A percentile compares a stretch with the other conserved stretches of the same genome.
These are phyloP conservation scores for Syndactyla subalaris DNA, from an alignment of 2,797 vertebrate species.

Conservation along the genomic window DNA sequence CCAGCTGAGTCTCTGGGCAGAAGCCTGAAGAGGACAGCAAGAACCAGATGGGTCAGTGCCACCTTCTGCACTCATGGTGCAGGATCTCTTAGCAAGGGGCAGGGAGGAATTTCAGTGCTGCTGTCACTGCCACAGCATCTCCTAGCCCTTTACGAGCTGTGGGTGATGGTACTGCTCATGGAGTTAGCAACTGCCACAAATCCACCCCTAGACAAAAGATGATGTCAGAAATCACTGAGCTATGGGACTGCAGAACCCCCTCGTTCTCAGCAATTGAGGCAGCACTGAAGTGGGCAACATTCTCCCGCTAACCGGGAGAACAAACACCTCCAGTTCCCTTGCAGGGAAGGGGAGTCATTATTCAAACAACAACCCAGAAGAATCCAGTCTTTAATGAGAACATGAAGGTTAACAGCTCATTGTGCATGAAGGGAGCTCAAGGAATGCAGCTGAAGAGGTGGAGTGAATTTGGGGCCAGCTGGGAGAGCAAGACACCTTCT, in stretches of 20 bases:
- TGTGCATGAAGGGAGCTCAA: conserved; percentile 57
- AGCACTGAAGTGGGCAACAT: neutral
- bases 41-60: conserved; percentile 3
- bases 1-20: conserved; percentile 91
- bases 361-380: neutral
- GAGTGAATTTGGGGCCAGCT: conserved; percentile 11
- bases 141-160: conserved; percentile 22
- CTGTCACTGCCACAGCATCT: conserved; percentile 18
- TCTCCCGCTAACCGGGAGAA: neutral
- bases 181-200: neutral
- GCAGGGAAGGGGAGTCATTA: neutral
- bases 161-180: neutral
- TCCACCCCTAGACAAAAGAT: neutral
- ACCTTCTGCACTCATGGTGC: fast-evolving
- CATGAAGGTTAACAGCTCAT: conserved; percentile 36
- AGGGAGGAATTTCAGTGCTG: conserved; percentile 32
- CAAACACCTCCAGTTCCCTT: neutral
- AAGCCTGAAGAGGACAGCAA: conserved; percentile 83
- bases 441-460: conserved; percentile 47
- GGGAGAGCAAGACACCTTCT: conserved; percentile 13
- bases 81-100: neutral
- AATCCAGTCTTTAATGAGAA: conserved; percentile 42
- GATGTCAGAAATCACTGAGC: neutral
- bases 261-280: neutral
- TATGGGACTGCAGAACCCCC: neutral